Evolutionary conservation across 2,888 invertebrate genomes (phyloP).

Genomic region (Bursaphelenchus okinawaensis): DNA sequence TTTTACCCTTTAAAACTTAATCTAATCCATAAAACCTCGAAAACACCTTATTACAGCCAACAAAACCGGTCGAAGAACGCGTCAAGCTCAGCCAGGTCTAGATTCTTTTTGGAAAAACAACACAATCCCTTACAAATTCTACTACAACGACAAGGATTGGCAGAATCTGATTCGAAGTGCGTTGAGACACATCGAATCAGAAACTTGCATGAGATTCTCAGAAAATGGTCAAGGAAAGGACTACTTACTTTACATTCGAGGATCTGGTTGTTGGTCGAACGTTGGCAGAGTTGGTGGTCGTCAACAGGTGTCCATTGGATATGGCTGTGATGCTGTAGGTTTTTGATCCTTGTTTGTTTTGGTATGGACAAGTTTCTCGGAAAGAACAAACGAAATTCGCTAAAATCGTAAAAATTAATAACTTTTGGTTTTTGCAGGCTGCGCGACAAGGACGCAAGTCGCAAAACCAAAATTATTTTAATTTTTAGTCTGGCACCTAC

Average conservation of each 20-base stretch:
- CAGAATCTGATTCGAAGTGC: slow-evolving; percentile 39
- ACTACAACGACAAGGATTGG: slow-evolving; percentile 34
- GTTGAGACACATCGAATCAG: slow-evolving; percentile 41
- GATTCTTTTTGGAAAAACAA: slow-evolving; percentile 41
- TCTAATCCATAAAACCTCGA: not conserved
- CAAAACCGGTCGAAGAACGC: not conserved
- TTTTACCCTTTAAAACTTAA: not conserved
- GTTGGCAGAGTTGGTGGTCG: slow-evolving; percentile 47
- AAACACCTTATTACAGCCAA: slow-evolving; percentile 3
- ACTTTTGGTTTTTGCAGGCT: too few species aligned
- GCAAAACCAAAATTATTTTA: too few species aligned
- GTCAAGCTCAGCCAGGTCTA: slow-evolving; percentile 41
- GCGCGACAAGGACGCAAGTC: too few species aligned
- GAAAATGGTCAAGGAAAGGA: slow-evolving; percentile 41
- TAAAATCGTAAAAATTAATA: too few species aligned
- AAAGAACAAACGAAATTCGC: too few species aligned
- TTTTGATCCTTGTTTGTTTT: not conserved
- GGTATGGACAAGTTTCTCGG: too few species aligned
- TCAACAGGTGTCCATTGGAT: slow-evolving; percentile 49
- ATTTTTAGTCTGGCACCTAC: too few species aligned
- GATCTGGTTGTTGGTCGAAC: slow-evolving; percentile 48
- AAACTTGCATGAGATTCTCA: slow-evolving; percentile 48
- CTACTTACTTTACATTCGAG: slow-evolving; percentile 28
- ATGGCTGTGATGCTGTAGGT: slow-evolving; percentile 47
- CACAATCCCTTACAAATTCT: slow-evolving; percentile 43